These are phyloP conservation scores for Octopus sinensis DNA, from an alignment of 1,140 invertebrate genomes.

Conservation along the genomic window DNA sequence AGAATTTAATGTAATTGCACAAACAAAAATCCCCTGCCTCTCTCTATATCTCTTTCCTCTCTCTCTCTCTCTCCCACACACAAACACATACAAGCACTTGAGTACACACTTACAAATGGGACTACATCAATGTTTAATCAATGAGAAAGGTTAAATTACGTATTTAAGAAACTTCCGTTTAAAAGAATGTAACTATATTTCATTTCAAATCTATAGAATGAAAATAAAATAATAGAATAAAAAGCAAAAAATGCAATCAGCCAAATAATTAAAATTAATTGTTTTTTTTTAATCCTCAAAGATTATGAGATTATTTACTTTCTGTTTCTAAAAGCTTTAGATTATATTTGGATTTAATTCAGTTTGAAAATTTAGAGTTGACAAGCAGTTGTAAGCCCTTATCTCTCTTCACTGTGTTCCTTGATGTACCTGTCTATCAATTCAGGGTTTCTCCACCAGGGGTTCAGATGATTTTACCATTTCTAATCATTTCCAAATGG, in stretches of 20 bases:
- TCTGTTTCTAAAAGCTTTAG: background rate
- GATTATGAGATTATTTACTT: background rate
- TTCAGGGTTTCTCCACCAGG: too few relatives aligned
- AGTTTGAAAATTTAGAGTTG: background rate
- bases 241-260: too few relatives aligned
- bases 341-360: background rate
- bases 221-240: too few relatives aligned
- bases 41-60: too few relatives aligned
- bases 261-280: too few relatives aligned
- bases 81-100: background rate
- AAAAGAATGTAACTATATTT: background rate
- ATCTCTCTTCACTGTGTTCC: background rate
- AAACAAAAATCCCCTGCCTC: background rate
- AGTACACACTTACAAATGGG: background rate
- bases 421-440: background rate
- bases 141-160: background rate
- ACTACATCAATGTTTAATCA: background rate
- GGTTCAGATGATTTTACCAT: background rate
- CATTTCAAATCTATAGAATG: background rate
- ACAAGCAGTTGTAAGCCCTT: background rate
- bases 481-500: background rate
- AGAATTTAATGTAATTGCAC: background rate
- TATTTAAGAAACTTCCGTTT: background rate
- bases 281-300: background rate
- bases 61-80: too few relatives aligned